A percentile compares a stretch with the other conserved stretches of the same genome.
These are phyloP conservation scores for Chromoteleia sp. DNA, from an alignment of 2,888 invertebrate genomes.

Conservation along the genomic window DNA sequence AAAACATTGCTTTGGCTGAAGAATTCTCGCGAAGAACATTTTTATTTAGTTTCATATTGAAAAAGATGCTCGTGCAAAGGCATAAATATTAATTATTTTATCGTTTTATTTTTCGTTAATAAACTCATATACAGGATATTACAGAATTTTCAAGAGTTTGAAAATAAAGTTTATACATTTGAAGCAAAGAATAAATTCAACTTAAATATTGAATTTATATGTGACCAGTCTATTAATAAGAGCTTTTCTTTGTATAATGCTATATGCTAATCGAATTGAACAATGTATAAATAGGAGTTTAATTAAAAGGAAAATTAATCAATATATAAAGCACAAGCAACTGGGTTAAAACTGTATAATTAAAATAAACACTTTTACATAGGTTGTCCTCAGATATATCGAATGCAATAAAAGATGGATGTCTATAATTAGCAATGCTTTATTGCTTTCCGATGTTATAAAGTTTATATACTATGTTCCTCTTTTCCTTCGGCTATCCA, in stretches of 20 bases:
- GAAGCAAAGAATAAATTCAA: too few species aligned
- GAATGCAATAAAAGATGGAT: neutral
- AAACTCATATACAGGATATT: too few species aligned
- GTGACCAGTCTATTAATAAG: too few species aligned
- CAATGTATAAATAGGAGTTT: conserved; percentile 13
- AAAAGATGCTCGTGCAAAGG: conserved; percentile 6
- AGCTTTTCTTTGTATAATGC: neutral
- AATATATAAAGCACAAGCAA: conserved; percentile 11
- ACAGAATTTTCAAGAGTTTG: too few species aligned
- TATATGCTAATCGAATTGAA: conserved; percentile 1
- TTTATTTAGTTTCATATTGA: conserved; percentile 8
- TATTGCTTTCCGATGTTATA: neutral
- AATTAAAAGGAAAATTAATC: conserved; percentile 19
- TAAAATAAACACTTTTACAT: neutral
- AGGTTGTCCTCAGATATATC: neutral
- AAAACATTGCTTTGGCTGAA: conserved; percentile 3
- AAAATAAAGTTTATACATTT: too few species aligned
- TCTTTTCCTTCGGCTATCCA: too few species aligned
- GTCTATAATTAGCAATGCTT: neutral
- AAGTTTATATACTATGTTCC: neutral
- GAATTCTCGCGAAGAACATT: conserved; percentile 12
- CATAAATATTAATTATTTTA: too few species aligned
- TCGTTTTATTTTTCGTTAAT: too few species aligned
- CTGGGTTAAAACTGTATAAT: conserved; percentile 8
- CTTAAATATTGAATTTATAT: too few species aligned